Conservation (phyloP, 2,888 invertebrate genomes). For the Saturnia japonica region DNA sequence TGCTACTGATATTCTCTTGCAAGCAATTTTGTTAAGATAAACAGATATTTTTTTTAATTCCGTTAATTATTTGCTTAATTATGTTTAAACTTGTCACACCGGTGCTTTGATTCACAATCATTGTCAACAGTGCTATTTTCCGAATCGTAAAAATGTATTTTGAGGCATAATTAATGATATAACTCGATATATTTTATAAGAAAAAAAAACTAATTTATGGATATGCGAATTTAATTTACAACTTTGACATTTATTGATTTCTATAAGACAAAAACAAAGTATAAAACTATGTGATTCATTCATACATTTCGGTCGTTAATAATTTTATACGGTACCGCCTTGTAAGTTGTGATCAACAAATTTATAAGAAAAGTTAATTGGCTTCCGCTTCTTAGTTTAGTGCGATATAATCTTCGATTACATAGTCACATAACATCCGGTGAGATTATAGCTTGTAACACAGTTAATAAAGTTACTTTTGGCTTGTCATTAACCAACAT, state of each 20-base stretch:
- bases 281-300: slow-evolving; percentile 20
- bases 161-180: slow-evolving; percentile 18
- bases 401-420: not conserved
- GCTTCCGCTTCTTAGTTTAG: not conserved
- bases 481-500: not conserved
- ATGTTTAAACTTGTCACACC: not conserved
- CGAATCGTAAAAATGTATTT: slow-evolving; percentile 20
- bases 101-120: not conserved
- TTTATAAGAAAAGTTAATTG: not conserved
- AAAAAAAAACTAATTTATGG: slow-evolving; percentile 21
- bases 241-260: slow-evolving; percentile 23
- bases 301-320: slow-evolving; percentile 10
- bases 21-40: not conserved
- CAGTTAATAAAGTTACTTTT: not conserved
- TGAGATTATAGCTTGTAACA: not conserved
- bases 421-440: not conserved
- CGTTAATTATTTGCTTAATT: not conserved
- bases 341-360: not conserved
- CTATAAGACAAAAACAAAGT: slow-evolving; percentile 21
- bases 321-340: not conserved
- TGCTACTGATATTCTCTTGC: too few species aligned
- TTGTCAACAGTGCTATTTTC: slow-evolving; percentile 13
- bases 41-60: not conserved
- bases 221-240: slow-evolving; percentile 21
- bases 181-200: slow-evolving; percentile 6